Percentiles rank a stretch among this genome's conserved stretches.
Conservation (phyloP, 1,140 invertebrate genomes). For the Ephestia elutella region DNA sequence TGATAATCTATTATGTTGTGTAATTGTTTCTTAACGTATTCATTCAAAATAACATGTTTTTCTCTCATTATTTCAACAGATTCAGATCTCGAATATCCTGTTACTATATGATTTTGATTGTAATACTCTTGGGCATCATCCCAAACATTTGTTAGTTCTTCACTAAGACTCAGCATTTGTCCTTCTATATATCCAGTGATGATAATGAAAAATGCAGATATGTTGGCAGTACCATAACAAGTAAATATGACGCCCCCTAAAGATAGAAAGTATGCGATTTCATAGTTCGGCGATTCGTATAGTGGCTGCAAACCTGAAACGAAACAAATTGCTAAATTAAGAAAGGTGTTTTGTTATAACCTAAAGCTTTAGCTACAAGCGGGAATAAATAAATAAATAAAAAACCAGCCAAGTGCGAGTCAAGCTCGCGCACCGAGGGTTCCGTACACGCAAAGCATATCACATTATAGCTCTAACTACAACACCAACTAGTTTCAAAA, state of each 20-base stretch:
- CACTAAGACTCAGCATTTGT: slow-evolving; percentile 30
- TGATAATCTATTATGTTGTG: slow-evolving; percentile 29
- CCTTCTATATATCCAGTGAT: slow-evolving; percentile 38
- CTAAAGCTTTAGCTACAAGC: too few species aligned
- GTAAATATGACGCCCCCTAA: slow-evolving; percentile 12
- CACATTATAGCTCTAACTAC: too few species aligned
- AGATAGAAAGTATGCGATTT: slow-evolving; percentile 21
- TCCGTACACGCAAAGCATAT: too few species aligned
- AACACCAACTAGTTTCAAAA: too few species aligned
- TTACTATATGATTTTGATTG: slow-evolving; percentile 10
- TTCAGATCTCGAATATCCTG: not conserved
- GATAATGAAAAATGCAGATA: slow-evolving; percentile 27
- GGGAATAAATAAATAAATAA: too few species aligned
- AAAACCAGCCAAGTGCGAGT: too few species aligned
- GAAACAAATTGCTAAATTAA: not conserved
- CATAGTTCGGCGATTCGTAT: slow-evolving; percentile 26
- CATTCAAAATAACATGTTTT: slow-evolving; percentile 23
- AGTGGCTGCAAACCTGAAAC: slow-evolving; percentile 26
- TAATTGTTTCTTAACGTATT: slow-evolving; percentile 26
- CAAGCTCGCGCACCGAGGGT: too few species aligned
- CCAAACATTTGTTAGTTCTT: slow-evolving; percentile 38
- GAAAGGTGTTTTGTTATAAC: too few species aligned
- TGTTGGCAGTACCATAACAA: slow-evolving; percentile 20
- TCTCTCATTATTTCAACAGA: slow-evolving; percentile 1
- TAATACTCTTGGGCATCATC: slow-evolving; percentile 26